Evolutionary conservation across 2,888 invertebrate species (phyloP).

Genomic region (Petrolisthes cinctipes): DNA sequence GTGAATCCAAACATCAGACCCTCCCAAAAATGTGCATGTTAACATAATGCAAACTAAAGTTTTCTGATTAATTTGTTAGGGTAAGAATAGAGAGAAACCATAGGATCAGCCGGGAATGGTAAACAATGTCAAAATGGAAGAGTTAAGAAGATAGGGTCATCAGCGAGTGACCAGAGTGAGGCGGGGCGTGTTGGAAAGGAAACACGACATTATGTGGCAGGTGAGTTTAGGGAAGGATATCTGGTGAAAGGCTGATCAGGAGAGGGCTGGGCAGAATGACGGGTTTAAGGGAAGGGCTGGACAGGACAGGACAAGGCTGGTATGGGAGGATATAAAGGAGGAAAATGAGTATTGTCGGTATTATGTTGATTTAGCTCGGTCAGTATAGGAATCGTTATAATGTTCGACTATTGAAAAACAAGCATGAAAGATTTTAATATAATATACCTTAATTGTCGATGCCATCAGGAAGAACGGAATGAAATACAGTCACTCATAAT

Average conservation of each 20-base stretch:
- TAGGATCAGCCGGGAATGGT: not conserved
- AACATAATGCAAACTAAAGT: too few relatives aligned
- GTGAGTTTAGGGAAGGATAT: not conserved
- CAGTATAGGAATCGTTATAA: too few relatives aligned
- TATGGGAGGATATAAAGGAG: not conserved
- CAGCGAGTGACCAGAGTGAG: not conserved
- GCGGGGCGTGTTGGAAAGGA: not conserved
- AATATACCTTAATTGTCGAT: too few relatives aligned
- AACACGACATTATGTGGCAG: not conserved
- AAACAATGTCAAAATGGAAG: not conserved
- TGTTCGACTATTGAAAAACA: too few relatives aligned
- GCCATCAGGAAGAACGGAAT: too few relatives aligned
- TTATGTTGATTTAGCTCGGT: too few relatives aligned
- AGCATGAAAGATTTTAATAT: too few relatives aligned
- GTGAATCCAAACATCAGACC: too few relatives aligned
- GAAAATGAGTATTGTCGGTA: not conserved
- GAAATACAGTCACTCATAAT: too few relatives aligned
- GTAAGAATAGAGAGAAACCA: not conserved
- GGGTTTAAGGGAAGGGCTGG: not conserved
- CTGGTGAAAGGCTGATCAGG: not conserved
- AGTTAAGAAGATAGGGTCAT: slow-evolving; percentile 9
- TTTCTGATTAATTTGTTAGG: too few relatives aligned
- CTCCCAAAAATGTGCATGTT: too few relatives aligned
- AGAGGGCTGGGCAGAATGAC: not conserved
- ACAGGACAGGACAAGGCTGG: not conserved